Conservation (phyloP, 2,797 vertebrate genomes). For the Florisuga fusca region DNA sequence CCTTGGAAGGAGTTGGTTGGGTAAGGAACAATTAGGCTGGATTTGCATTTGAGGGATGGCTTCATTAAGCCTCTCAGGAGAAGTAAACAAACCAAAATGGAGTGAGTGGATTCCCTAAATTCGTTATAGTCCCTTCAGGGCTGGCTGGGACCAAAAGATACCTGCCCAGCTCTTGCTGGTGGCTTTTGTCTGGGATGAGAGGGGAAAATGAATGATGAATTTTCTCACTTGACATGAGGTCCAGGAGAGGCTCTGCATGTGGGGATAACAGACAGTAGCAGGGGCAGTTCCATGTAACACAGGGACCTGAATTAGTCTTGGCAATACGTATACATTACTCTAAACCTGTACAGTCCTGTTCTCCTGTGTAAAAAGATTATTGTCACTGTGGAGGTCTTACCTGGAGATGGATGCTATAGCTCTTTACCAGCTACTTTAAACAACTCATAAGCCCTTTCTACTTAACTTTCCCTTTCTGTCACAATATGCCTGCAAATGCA, state of each 20-base stretch:
- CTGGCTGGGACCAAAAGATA: not conserved
- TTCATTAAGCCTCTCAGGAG: not conserved
- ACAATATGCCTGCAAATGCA: slow-evolving; percentile 24
- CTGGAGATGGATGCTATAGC: not conserved
- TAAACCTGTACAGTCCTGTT: not conserved
- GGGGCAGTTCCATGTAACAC: not conserved
- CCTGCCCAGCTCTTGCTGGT: not conserved
- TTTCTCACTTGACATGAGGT: not conserved
- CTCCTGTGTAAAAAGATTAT: not conserved
- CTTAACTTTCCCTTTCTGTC: slow-evolving; percentile 36
- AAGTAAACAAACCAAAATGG: not conserved
- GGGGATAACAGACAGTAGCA: not conserved
- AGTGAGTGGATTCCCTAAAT: not conserved
- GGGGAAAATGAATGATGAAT: not conserved
- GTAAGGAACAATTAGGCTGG: not conserved
- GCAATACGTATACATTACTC: not conserved
- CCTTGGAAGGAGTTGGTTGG: not conserved
- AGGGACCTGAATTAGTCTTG: not conserved
- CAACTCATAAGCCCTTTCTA: slow-evolving; percentile 14
- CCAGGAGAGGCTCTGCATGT: not conserved
- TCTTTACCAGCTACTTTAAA: slow-evolving; percentile 21
- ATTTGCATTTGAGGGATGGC: rapidly evolving
- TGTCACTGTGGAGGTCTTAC: not conserved
- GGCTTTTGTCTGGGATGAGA: not conserved
- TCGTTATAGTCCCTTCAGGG: not conserved